phyloP scores from a whole-genome alignment of 2,113 vertebrate species.

The Apeltes quadracus region DNA sequence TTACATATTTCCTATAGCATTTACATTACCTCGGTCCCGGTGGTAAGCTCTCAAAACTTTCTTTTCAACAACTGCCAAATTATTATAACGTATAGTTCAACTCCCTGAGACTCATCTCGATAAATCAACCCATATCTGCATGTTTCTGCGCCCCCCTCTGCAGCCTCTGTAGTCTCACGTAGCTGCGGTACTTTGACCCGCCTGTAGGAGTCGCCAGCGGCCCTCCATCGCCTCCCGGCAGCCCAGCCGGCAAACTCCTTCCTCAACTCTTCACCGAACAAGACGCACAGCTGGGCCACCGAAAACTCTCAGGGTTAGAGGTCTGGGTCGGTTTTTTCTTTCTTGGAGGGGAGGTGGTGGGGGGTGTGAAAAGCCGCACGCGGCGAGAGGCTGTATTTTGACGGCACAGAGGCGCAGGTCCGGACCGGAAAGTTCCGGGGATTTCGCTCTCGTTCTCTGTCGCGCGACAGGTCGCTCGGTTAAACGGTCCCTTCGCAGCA shows the following conservation, averaged over 20 bases:
- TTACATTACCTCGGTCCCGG: background rate
- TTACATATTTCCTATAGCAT: background rate
- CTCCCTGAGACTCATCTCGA: slow-evolving; percentile 14
- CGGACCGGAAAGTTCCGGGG: slow-evolving; percentile 8
- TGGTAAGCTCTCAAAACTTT: background rate
- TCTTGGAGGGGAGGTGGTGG: background rate
- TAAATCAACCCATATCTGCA: background rate
- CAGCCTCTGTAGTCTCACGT: background rate
- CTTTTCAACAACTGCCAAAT: slow-evolving; percentile 7
- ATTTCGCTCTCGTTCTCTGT: background rate
- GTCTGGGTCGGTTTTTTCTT: background rate
- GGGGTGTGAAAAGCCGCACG: background rate
- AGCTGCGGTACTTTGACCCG: slow-evolving; percentile 32
- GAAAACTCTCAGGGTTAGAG: slow-evolving; percentile 6
- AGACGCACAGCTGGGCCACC: background rate
- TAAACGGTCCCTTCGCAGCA: background rate
- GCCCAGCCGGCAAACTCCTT: slow-evolving; percentile 32
- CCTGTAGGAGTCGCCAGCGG: slow-evolving; percentile 76
- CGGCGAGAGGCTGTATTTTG: background rate
- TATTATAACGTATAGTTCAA: background rate
- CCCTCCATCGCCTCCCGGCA: slow-evolving; percentile 58
- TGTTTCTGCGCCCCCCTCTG: background rate
- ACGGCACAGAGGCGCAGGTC: background rate
- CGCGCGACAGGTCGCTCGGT: slow-evolving; percentile 23
- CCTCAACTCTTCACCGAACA: slow-evolving; percentile 28